Percentiles rank a stretch among this genome's conserved stretches.
Conservation (phyloP, 2,797 vertebrate genomes). For the Schizopygopsis malacanthus region DNA sequence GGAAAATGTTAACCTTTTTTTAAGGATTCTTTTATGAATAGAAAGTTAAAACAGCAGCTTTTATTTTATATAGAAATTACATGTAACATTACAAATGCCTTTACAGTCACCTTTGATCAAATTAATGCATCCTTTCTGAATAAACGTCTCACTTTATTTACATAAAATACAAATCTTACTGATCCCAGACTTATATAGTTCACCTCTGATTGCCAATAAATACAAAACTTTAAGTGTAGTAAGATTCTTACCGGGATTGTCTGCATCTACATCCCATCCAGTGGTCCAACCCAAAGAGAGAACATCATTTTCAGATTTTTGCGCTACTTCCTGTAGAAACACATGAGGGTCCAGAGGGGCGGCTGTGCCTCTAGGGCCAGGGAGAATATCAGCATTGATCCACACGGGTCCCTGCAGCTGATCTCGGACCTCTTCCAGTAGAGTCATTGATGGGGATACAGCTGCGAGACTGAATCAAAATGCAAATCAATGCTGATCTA, state of each 20-base stretch:
- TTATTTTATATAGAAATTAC: not conserved
- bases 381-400: conserved; percentile 91
- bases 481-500: not conserved
- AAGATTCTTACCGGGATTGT: conserved; percentile 76
- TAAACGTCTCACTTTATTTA: not conserved
- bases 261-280: conserved; percentile 76
- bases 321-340: conserved; percentile 72
- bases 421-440: conserved; percentile 74
- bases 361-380: conserved; percentile 81
- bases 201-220: not conserved
- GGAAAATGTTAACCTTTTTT: not conserved
- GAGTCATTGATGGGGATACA: conserved; percentile 78
- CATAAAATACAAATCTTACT: not conserved
- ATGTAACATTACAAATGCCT: not conserved
- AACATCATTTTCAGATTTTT: conserved; percentile 75
- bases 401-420: conserved; percentile 78
- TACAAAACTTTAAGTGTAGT: not conserved
- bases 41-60: not conserved
- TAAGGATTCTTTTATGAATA: not conserved
- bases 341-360: conserved; percentile 73
- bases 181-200: not conserved
- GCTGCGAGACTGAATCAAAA: conserved; percentile 77
- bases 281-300: conserved; percentile 93
- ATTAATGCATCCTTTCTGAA: not conserved
- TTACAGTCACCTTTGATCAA: not conserved